A percentile compares a stretch with the other conserved stretches of the same genome.
Conservation (phyloP, 2,888 invertebrate species). For the Tiphia femorata region DNA sequence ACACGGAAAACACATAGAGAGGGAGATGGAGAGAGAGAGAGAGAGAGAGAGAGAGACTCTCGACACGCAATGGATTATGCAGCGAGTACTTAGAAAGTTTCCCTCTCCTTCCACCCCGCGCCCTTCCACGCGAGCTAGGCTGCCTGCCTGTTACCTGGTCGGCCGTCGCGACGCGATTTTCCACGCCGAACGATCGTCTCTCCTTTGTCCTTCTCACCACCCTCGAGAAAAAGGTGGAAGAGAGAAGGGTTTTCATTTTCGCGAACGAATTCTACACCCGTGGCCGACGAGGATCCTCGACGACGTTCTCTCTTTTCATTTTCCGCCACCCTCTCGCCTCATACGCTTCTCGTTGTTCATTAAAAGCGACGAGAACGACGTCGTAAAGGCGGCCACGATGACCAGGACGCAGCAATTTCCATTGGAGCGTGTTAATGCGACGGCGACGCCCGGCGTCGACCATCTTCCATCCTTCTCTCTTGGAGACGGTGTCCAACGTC, state of each 20-base stretch:
- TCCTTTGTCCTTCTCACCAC: too few species aligned
- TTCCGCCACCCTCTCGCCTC: not conserved
- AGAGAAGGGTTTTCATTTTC: too few species aligned
- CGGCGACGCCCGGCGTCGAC: slow-evolving; percentile 24
- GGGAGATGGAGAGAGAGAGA: not conserved
- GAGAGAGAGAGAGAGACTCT: not conserved
- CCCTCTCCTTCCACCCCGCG: slow-evolving; percentile 22
- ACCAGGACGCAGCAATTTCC: slow-evolving; percentile 58
- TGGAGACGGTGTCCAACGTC: not conserved
- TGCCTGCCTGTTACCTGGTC: too few species aligned
- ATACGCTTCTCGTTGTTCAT: slow-evolving; percentile 47
- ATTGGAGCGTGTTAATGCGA: slow-evolving; percentile 61
- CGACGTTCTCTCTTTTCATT: not conserved
- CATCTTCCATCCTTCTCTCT: not conserved
- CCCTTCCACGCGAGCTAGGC: slow-evolving; percentile 38
- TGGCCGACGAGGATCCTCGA: not conserved
- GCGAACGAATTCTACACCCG: too few species aligned
- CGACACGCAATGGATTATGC: slow-evolving; percentile 45
- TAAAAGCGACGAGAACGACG: slow-evolving; percentile 55
- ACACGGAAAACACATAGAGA: not conserved
- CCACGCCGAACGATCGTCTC: slow-evolving; percentile 6
- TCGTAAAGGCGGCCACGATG: slow-evolving; percentile 54
- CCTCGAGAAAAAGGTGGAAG: too few species aligned
- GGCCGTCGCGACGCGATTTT: slow-evolving; percentile 34
- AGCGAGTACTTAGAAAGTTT: slow-evolving; percentile 47